Conservation (phyloP, 2,797 vertebrate genomes). For the Telmatherina bonti region DNA sequence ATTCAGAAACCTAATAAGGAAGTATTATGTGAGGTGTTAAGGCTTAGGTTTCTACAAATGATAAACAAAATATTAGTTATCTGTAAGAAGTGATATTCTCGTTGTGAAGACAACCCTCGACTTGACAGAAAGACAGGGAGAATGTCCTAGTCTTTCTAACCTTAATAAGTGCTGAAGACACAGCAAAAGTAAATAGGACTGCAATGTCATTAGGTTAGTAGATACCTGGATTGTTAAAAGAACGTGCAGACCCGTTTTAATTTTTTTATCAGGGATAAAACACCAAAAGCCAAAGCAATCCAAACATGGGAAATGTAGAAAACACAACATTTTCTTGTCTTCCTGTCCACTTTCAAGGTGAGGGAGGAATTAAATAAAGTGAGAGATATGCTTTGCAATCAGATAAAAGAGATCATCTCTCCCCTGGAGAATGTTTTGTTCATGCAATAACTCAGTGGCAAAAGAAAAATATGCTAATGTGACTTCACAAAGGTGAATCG, state of each 20-base stretch:
- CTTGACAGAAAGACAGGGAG: no score
- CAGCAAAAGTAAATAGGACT: slow-evolving; percentile 40
- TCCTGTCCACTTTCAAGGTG: slow-evolving; percentile 56
- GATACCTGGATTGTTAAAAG: no score
- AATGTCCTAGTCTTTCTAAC: slow-evolving; percentile 32
- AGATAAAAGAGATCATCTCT: slow-evolving; percentile 35
- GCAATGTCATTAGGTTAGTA: slow-evolving; percentile 58
- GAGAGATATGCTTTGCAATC: slow-evolving; percentile 35
- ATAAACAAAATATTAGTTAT: slow-evolving; percentile 16
- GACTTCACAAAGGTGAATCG: no score
- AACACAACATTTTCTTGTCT: slow-evolving; percentile 38
- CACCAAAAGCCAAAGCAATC: slow-evolving; percentile 35
- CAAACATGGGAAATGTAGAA: slow-evolving; percentile 17
- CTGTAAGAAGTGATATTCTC: slow-evolving; percentile 2
- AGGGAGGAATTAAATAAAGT: slow-evolving; percentile 37
- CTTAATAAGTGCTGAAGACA: slow-evolving; percentile 64
- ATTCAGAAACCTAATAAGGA: slow-evolving; percentile 22
- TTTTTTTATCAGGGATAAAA: slow-evolving; percentile 44
- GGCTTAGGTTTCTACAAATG: neutral
- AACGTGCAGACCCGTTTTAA: no score
- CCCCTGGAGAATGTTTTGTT: neutral
- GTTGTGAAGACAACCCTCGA: slow-evolving; percentile 37
- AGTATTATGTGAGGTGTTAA: slow-evolving; percentile 9
- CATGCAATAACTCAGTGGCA: slow-evolving; percentile 17
- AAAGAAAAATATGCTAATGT: no score